These are phyloP conservation scores for Brachionus angularis DNA, from an alignment of 1,140 invertebrate genomes.

Conservation along the genomic window DNA sequence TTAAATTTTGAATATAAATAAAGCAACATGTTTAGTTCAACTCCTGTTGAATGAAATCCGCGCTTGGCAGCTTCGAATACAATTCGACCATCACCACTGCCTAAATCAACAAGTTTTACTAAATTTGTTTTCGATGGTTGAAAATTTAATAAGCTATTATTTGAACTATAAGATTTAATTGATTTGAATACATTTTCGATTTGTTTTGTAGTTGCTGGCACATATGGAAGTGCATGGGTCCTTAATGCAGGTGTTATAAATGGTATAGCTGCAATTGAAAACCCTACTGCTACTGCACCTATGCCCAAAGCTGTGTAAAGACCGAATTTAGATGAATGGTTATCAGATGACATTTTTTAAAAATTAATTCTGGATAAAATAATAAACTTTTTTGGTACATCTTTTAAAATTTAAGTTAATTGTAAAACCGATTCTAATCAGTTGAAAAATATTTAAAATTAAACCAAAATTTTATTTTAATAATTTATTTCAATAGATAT, in stretches of 20 bases:
- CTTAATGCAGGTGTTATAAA: slow-evolving; percentile 43
- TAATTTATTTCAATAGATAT: too few relatives aligned
- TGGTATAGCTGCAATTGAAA: slow-evolving; percentile 39
- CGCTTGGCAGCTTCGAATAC: slow-evolving; percentile 33
- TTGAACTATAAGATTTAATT: background rate
- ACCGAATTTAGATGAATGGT: background rate
- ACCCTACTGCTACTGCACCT: slow-evolving; percentile 21
- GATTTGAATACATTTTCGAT: slow-evolving; percentile 30
- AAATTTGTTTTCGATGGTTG: background rate
- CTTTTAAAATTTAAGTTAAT: too few relatives aligned
- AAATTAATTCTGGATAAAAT: too few relatives aligned
- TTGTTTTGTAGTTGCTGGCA: slow-evolving; percentile 40
- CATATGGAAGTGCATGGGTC: slow-evolving; percentile 29
- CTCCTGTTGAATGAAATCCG: slow-evolving; percentile 29
- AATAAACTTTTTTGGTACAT: too few relatives aligned
- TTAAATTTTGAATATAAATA: slow-evolving; percentile 28
- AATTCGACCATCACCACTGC: slow-evolving; percentile 44
- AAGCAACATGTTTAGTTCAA: slow-evolving; percentile 35
- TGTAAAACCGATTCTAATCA: too few relatives aligned
- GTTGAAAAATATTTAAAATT: too few relatives aligned
- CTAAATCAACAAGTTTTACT: slow-evolving; percentile 38
- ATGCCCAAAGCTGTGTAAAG: slow-evolving; percentile 23
- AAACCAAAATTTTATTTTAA: too few relatives aligned
- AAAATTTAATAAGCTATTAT: background rate
- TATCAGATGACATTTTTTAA: background rate